Base-by-base conservation (phyloP, 2,797 vertebrate species). In the Helostoma temminkii region DNA sequence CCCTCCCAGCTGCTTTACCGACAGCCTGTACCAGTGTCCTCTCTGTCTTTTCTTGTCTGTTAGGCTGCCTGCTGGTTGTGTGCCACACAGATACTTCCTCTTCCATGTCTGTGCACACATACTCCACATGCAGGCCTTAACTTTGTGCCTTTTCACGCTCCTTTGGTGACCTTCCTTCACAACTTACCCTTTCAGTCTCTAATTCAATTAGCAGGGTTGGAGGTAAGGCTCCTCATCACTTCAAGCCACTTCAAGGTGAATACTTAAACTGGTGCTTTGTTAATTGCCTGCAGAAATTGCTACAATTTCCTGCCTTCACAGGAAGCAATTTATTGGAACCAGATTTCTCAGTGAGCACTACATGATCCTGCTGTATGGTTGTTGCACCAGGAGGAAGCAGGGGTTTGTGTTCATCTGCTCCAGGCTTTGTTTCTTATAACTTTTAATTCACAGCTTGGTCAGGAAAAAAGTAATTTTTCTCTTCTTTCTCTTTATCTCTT, bases 251-350 rank as follows among this genome's bases (percentile, higher is more conserved):
- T 47, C 28, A 46, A 88, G 91, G 91, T 88, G 75, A 66, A 9
- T 12, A 42, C 56, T 69, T 76, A 83, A 85, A 84, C 80, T 79
- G 75, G 28, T 64, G 90, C 92, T 94, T 93, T 94, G 93, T 94
- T 92, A 92, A 91, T 91, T 88, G 92, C 84, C 74, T 72, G 91
- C 90, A 94, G 91, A 94, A 90, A 93, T 93, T 88, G 94, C 81
- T 80, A 65, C 78, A 87, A 89, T 94, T 95, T 95, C 95, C 94
- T 96, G 94, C 88, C 91, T 76, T 82, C 87, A 91, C 94, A 93
- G 94, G 94, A 96, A 95, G 84, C 88, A 45, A 55, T 71, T 86
- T 93, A 95, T 95, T 95, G 93, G 92, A 95, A 94, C 92, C 95
- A 96, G 95, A 95, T 96, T 95, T 91, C 66, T 59, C 69, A 70